Conservation (phyloP, 2,888 invertebrate species). For the Andrena bicolor region DNA sequence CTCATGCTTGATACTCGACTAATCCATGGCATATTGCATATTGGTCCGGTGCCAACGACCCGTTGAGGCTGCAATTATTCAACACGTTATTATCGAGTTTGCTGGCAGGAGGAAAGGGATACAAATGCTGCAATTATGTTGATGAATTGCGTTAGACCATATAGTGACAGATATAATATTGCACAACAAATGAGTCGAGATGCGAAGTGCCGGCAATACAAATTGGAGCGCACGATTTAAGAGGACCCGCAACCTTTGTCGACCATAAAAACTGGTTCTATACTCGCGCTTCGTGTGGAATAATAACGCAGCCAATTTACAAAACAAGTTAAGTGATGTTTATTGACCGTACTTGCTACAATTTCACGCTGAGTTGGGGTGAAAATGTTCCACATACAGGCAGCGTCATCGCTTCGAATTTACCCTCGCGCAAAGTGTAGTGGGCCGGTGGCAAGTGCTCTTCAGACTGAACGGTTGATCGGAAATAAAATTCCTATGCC, state of each 20-base stretch:
- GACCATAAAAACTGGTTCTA: neutral
- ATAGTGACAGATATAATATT: slow-evolving; percentile 21
- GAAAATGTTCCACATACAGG: too few species aligned
- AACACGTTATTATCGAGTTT: slow-evolving; percentile 28
- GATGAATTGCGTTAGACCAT: slow-evolving; percentile 36
- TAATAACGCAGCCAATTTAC: neutral
- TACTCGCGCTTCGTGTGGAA: neutral
- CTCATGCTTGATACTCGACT: neutral
- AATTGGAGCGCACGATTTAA: neutral
- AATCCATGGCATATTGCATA: slow-evolving; percentile 32
- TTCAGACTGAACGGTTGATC: neutral
- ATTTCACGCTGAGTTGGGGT: neutral
- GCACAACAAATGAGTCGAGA: slow-evolving; percentile 9
- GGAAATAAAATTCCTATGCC: neutral
- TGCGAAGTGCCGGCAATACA: neutral
- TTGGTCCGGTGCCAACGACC: slow-evolving; percentile 6
- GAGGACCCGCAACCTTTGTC: neutral
- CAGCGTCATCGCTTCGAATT: too few species aligned
- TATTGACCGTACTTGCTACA: slow-evolving; percentile 5
- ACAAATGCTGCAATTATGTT: slow-evolving; percentile 45
- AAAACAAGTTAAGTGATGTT: slow-evolving; percentile 2
- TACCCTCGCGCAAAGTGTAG: slow-evolving; percentile 8
- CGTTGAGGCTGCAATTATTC: slow-evolving; percentile 40
- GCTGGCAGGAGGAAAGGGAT: slow-evolving; percentile 5
- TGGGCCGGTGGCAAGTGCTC: neutral